Percentiles rank a stretch among this genome's conserved stretches.
Conservation (phyloP, 1,140 invertebrate species). For the Ceratosolen fusciceps region DNA sequence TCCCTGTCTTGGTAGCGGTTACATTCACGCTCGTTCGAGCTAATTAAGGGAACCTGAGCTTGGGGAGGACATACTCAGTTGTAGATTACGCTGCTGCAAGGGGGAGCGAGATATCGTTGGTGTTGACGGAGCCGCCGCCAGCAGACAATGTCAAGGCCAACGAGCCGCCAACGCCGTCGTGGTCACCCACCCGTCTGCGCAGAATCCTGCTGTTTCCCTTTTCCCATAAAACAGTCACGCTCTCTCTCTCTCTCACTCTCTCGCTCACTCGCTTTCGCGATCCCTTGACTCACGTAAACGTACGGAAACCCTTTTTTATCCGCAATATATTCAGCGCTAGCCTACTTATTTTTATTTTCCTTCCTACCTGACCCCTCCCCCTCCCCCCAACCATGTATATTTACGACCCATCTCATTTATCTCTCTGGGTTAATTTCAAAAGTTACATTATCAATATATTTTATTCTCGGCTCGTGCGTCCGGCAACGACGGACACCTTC, state of each 20-base stretch:
- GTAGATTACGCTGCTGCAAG: no score
- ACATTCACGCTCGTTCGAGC: no score
- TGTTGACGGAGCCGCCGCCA: background rate
- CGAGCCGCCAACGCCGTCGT: background rate
- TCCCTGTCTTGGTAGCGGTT: background rate
- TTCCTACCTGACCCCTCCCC: background rate
- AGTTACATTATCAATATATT: no score
- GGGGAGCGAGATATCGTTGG: background rate
- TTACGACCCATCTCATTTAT: background rate
- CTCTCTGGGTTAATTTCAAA: background rate
- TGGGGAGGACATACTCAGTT: no score
- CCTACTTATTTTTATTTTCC: background rate
- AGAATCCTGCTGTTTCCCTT: background rate
- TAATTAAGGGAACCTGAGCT: no score
- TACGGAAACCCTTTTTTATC: background rate
- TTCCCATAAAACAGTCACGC: background rate
- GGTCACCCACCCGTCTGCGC: background rate
- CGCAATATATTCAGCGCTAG: background rate
- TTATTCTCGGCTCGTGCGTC: no score
- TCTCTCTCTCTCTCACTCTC: background rate
- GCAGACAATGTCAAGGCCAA: slow-evolving; percentile 16
- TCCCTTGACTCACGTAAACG: background rate
- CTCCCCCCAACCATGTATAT: no score
- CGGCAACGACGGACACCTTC: no score
- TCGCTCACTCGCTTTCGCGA: background rate